A percentile compares a stretch with the other conserved stretches of the same genome.
These are phyloP conservation scores for Xenopus laevis DNA, from an alignment of 2,113 vertebrate genomes.

Conservation along the genomic window DNA sequence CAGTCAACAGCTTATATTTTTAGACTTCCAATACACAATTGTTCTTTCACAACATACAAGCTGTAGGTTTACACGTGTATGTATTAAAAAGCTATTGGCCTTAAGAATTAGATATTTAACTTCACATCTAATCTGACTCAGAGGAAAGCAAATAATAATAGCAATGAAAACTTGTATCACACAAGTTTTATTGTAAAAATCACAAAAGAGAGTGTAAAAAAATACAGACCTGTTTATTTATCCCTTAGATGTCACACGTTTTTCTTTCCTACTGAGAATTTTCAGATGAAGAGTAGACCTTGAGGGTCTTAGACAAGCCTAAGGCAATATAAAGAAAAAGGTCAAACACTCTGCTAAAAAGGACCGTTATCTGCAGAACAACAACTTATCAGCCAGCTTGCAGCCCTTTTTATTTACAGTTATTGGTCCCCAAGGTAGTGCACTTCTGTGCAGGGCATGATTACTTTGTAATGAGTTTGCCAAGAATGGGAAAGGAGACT, in stretches of 20 bases:
- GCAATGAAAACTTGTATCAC: conserved; percentile 46
- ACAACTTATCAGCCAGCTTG: conserved; percentile 81
- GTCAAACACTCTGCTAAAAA: conserved; percentile 85
- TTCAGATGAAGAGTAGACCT: conserved; percentile 81
- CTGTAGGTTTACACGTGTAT: too few relatives aligned
- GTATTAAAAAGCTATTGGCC: too few relatives aligned
- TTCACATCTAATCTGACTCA: conserved; percentile 15
- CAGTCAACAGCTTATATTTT: too few relatives aligned
- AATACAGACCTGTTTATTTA: conserved; percentile 59
- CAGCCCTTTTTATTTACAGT: conserved; percentile 87
- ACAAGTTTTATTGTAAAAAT: conserved; percentile 49
- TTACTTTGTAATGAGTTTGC: conserved; percentile 88
- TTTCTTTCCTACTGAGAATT: conserved; percentile 71
- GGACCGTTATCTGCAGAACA: conserved; percentile 80
- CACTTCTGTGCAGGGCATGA: conserved; percentile 75
- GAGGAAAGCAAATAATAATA: conserved; percentile 49
- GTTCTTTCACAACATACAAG: too few relatives aligned
- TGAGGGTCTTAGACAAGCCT: conserved; percentile 78
- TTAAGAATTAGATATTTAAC: too few relatives aligned
- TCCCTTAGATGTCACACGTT: conserved; percentile 64
- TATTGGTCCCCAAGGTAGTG: conserved; percentile 85
- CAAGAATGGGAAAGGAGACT: conserved; percentile 66
- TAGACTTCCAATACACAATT: too few relatives aligned
- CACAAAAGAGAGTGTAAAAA: conserved; percentile 53
- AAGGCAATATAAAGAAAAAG: conserved; percentile 83